Conservation (phyloP, 2,888 invertebrate genomes). For the Theretra japonica region DNA sequence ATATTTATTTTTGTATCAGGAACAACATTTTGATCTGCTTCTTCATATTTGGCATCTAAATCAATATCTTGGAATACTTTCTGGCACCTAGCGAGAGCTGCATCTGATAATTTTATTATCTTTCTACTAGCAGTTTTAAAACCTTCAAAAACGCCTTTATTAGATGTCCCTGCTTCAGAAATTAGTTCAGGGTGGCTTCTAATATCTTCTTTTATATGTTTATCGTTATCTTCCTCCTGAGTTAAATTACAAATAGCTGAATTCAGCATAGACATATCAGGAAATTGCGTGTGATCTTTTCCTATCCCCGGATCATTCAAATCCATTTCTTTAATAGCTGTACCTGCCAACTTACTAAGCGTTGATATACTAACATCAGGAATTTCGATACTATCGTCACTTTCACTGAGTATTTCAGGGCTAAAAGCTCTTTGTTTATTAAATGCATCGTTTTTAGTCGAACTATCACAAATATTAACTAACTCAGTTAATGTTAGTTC, state of each 20-base stretch:
- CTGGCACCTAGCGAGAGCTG: slow-evolving; percentile 48
- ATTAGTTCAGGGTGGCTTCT: neutral
- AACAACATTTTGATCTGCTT: neutral
- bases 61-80: slow-evolving; percentile 52
- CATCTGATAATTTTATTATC: slow-evolving; percentile 56
- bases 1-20: neutral
- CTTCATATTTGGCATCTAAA: slow-evolving; percentile 32
- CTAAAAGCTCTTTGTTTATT: slow-evolving; percentile 2
- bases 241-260: neutral
- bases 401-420: neutral
- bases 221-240: neutral
- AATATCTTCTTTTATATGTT: neutral
- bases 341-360: neutral
- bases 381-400: neutral
- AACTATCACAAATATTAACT: slow-evolving; percentile 51
- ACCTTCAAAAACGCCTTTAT: slow-evolving; percentile 44
- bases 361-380: neutral
- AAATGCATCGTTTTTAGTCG: slow-evolving; percentile 21
- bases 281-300: neutral
- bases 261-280: slow-evolving; percentile 24
- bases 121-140: slow-evolving; percentile 66
- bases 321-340: neutral
- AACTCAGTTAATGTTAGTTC: slow-evolving; percentile 54
- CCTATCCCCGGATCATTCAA: neutral
- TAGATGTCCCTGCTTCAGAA: neutral